Evolutionary conservation across 2,113 vertebrate species (phyloP), one percentile per base, ranked within the genome.

Genomic region (Chascanopsetta lugubris): DNA sequence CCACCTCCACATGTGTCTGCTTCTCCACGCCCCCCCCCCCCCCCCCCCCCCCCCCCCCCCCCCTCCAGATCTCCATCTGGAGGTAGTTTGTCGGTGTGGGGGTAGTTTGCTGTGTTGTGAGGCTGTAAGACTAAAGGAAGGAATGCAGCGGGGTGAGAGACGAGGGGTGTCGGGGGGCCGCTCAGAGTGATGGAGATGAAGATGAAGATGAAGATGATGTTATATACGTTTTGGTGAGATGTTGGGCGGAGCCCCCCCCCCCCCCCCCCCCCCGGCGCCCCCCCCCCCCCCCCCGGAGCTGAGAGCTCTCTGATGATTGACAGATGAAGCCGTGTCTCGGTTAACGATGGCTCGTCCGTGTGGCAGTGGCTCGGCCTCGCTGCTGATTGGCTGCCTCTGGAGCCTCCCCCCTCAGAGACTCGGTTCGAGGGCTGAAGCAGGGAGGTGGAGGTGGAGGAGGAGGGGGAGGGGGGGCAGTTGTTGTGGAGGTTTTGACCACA

Each of bases 1-100:
- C 45, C 25, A 30, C 29, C 5, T 57, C 55, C 54, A 73, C 69
- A 36, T 69, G 50, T 54, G 51, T 15, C 17, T 8, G 49, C 40
- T 71, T 72, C 38, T 73, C 53, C 50, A 42, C 6, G 17, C 38
- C 38, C 3, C 11, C 70, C 75, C 67, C 69, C 85, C 81, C 63
- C 40, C 55, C 20, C 34, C 18, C 17, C 11, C n/a, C 38, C 47
- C 9, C 9, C 9, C 26, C 38, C 34, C 2, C 29, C 45, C 53
- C 47, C 45, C 11, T 51, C 6, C 45, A 34, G 22, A 49, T 32
- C 15, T 56, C 40, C 90, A 92, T 91, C 89, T 93, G 91, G 86
- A 88, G 57, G 46, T 79, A 77, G 80, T 91, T 91, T 88, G 65
- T 20, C 0, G 6, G 30, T 36, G 51, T 24, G 76, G 69, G 59